Evolutionary conservation across 2,888 invertebrate species (phyloP).

Genomic region (Neoaliturus tenellus): DNA sequence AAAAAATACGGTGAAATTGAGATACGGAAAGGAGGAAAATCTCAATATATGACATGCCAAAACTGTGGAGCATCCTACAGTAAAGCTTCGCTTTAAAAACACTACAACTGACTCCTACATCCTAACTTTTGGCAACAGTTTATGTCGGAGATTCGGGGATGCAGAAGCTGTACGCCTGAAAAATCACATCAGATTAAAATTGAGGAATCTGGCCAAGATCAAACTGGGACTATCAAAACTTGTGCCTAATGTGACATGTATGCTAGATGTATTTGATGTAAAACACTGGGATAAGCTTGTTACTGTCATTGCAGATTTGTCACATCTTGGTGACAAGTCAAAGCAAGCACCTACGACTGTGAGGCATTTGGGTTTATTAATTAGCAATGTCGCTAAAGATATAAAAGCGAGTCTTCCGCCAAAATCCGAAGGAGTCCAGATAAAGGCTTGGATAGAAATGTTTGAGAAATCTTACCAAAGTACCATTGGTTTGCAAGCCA

Average conservation of each 20-base stretch:
- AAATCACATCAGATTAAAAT: not conserved
- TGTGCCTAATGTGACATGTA: not conserved
- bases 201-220: slow-evolving; percentile 2
- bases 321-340: not conserved
- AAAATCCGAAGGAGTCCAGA: not conserved
- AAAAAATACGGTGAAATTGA: too few species aligned
- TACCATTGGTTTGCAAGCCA: not conserved
- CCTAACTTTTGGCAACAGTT: not conserved
- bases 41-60: not conserved
- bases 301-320: not conserved
- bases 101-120: slow-evolving; percentile 2
- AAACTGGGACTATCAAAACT: not conserved
- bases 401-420: not conserved
- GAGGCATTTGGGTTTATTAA: not conserved
- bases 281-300: not conserved
- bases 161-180: not conserved
- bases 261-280: not conserved
- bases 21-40: not conserved
- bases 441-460: not conserved
- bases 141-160: slow-evolving; percentile 2
- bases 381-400: not conserved
- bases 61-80: not conserved
- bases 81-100: not conserved
- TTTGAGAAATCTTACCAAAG: not conserved
- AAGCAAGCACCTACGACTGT: slow-evolving; percentile 1